Conservation (phyloP, 1,140 invertebrate species). For the Portunus trituberculatus region DNA sequence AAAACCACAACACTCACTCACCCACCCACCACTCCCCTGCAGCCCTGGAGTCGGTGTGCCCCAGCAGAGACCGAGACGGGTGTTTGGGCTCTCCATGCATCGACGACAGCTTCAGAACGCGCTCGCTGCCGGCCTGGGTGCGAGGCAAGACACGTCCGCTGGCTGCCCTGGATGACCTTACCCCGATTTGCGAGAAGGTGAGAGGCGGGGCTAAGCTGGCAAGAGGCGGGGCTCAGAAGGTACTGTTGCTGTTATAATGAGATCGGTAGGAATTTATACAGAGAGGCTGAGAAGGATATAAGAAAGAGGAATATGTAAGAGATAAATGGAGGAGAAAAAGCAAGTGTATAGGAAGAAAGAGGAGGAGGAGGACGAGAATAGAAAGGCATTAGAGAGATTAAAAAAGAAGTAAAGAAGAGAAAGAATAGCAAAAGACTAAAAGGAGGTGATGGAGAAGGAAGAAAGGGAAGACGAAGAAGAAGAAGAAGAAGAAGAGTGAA, state of each 20-base stretch:
- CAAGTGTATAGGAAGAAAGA: not conserved
- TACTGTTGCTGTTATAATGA: no score
- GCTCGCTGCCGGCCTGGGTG: conserved; percentile 68
- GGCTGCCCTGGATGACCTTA: conserved; percentile 63
- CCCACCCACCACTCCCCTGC: not conserved
- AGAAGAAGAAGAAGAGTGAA: not conserved
- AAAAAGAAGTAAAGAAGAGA: not conserved
- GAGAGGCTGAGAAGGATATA: no score
- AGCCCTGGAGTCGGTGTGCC: conserved; percentile 42
- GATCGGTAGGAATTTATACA: no score
- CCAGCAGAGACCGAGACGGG: not conserved
- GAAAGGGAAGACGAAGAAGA: not conserved
- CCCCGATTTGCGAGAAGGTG: conserved; percentile 70
- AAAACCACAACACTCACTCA: no score
- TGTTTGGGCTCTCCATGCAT: not conserved
- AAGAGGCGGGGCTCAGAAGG: not conserved
- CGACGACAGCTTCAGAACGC: conserved; percentile 60
- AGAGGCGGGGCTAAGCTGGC: not conserved
- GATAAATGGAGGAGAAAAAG: not conserved
- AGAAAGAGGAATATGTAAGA: not conserved
- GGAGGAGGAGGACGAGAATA: not conserved
- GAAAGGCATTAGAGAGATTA: not conserved
- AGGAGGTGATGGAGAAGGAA: not conserved
- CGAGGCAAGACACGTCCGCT: conserved; percentile 71
- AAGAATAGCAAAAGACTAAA: not conserved